phyloP scores from a whole-genome alignment of 2,888 invertebrate species.

The Onchidella celtica region DNA sequence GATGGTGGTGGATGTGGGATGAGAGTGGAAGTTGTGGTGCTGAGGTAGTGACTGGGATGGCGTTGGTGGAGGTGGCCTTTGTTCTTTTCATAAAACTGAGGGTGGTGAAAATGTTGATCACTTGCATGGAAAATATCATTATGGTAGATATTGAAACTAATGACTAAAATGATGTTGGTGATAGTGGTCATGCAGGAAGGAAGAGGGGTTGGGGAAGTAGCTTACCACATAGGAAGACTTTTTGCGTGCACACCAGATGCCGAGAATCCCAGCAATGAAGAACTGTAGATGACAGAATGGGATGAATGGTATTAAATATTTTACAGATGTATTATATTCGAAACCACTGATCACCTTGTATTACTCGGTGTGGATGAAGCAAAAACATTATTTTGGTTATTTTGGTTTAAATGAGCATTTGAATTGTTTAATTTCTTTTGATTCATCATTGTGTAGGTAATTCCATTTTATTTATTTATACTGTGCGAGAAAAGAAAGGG shows the following conservation, averaged over 20 bases:
- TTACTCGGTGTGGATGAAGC: no score
- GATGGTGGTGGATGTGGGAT: background rate
- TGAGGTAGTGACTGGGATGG: background rate
- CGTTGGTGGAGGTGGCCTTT: background rate
- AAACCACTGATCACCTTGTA: no score
- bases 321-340: no score
- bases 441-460: no score
- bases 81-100: background rate
- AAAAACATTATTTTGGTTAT: no score
- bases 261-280: conserved; percentile 77
- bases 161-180: background rate
- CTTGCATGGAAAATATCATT: no score
- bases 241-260: conserved; percentile 75
- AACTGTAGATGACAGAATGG: conserved; percentile 76
- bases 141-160: background rate
- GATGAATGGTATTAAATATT: no score
- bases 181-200: background rate
- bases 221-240: conserved; percentile 79
- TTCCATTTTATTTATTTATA: no score
- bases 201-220: background rate
- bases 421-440: no score
- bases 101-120: no score
- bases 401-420: no score
- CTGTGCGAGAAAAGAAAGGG: no score
- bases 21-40: background rate